phyloP scores from a whole-genome alignment of 2,888 invertebrate genomes.

The Malthinus flaveolus region DNA sequence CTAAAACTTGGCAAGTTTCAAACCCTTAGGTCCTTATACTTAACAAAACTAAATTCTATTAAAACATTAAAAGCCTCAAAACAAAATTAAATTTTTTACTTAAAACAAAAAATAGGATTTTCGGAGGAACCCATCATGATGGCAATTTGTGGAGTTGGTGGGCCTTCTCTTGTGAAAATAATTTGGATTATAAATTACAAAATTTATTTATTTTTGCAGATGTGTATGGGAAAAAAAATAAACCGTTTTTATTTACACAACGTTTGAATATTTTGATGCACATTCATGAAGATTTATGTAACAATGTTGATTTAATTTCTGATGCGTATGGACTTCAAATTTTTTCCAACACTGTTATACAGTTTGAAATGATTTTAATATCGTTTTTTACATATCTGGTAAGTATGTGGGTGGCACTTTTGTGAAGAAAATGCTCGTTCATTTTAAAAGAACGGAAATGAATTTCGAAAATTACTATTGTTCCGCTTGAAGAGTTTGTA shows the following conservation, averaged over 20 bases:
- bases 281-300: constrained; percentile 2
- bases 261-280: constrained; percentile 3
- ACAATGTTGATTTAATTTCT: constrained; percentile 1
- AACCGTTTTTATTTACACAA: neutral
- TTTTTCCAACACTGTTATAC: constrained; percentile 5
- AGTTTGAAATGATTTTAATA: constrained; percentile 1
- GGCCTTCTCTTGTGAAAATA: no score
- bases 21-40: neutral
- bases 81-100: neutral
- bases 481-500: no score
- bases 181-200: neutral
- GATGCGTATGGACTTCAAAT: constrained; percentile 9
- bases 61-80: constrained; percentile 1
- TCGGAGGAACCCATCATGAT: no score
- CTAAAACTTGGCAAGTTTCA: constrained; percentile 3
- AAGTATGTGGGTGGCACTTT: neutral
- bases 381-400: neutral
- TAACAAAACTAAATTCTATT: constrained; percentile 4
- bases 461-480: no score
- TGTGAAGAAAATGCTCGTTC: no score
- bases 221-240: neutral
- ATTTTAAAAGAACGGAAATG: no score
- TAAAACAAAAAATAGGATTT: no score
- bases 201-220: neutral
- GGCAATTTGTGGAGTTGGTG: no score